Conservation (phyloP, 1,140 invertebrate genomes). For the Penaeus chinensis region DNA sequence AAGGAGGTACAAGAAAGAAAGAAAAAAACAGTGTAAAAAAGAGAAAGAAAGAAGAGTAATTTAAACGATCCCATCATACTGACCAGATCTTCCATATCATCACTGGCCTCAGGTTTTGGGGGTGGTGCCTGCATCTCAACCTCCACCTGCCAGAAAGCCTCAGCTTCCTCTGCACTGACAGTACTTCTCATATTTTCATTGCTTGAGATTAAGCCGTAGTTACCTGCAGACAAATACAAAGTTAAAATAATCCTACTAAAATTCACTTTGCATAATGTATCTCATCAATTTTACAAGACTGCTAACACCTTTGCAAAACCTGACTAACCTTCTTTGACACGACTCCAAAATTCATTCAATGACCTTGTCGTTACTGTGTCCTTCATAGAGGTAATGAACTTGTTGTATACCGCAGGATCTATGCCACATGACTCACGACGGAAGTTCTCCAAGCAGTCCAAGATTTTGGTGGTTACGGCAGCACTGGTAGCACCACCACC, state of each 20-base stretch:
- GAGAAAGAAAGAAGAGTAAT: neutral
- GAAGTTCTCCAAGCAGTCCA: slow-evolving; percentile 37
- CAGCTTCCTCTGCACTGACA: slow-evolving; percentile 8
- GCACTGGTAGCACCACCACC: neutral
- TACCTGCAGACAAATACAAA: neutral
- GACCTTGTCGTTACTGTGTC: slow-evolving; percentile 7
- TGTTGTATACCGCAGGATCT: slow-evolving; percentile 42
- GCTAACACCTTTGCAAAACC: no score
- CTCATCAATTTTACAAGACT: neutral
- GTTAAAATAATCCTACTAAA: neutral
- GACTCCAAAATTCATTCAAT: slow-evolving; percentile 25
- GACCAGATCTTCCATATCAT: slow-evolving; percentile 40
- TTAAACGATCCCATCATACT: neutral
- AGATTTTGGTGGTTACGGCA: slow-evolving; percentile 10
- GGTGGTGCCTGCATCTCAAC: slow-evolving; percentile 1
- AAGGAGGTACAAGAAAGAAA: neutral
- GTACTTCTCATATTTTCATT: slow-evolving; percentile 38
- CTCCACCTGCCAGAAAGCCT: slow-evolving; percentile 27
- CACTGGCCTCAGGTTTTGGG: slow-evolving; percentile 3
- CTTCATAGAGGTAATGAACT: slow-evolving; percentile 23
- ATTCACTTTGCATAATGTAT: neutral
- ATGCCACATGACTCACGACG: slow-evolving; percentile 35
- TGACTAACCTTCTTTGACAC: slow-evolving; percentile 40
- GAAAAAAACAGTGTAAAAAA: no score
- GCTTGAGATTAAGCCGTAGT: slow-evolving; percentile 29